Conservation (phyloP, 2,888 invertebrate genomes). For the Lacanobia oleracea region DNA sequence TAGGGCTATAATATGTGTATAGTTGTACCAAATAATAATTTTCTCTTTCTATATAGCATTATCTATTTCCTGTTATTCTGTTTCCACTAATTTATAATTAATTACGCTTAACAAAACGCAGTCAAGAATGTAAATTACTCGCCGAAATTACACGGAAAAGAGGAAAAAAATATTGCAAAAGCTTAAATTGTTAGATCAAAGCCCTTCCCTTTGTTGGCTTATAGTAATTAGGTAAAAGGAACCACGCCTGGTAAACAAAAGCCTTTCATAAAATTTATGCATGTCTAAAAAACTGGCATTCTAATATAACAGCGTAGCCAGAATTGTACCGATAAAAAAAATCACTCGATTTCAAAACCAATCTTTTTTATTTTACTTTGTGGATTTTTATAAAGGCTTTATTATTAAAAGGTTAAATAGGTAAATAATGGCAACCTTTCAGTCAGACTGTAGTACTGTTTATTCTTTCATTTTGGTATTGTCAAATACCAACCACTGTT, state of each 20-base stretch:
- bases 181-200: constrained; percentile 2
- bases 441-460: not conserved
- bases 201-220: constrained; percentile 23
- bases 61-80: not conserved
- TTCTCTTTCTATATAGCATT: no score
- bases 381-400: no score
- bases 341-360: not conserved
- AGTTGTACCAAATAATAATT: no score
- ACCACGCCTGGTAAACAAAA: constrained; percentile 13
- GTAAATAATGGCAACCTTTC: no score
- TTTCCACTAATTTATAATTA: not conserved
- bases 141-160: constrained; percentile 3
- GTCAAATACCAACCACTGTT: not conserved
- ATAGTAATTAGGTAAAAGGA: constrained; percentile 42
- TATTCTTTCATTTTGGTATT: not conserved
- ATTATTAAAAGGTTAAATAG: no score
- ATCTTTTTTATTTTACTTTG: no score
- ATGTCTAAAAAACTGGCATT: constrained; percentile 11
- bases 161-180: not conserved
- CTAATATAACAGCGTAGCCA: not conserved
- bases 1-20: no score
- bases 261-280: constrained; percentile 17
- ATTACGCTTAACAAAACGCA: constrained; percentile 7
- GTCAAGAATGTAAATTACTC: constrained; percentile 31
- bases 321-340: no score